Evolutionary conservation across 2,797 vertebrate genomes (phyloP).

Genomic region (Graptemys geographica): DNA sequence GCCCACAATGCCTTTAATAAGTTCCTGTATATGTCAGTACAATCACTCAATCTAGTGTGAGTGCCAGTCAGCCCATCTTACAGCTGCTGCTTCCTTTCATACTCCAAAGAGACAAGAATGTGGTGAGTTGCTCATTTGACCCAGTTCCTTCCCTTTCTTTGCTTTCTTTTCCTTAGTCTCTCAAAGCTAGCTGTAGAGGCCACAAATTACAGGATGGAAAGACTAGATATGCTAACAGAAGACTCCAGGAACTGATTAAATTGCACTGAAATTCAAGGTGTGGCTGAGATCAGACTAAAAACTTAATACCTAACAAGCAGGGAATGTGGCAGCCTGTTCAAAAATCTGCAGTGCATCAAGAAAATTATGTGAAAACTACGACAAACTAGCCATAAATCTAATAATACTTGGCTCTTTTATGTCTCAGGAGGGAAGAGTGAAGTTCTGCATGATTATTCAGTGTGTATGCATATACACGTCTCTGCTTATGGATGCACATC

Average conservation of each 20-base stretch:
- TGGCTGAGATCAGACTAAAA: neutral
- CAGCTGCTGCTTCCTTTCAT: neutral
- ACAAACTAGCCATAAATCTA: constrained; percentile 57
- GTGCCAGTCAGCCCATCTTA: neutral
- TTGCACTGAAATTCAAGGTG: neutral
- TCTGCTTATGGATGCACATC: constrained; percentile 17
- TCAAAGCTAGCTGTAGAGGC: neutral
- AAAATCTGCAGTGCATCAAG: constrained; percentile 70
- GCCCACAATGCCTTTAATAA: neutral
- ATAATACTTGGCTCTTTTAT: constrained; percentile 58
- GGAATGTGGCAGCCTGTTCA: constrained; percentile 18
- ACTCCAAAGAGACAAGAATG: neutral
- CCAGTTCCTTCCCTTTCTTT: neutral
- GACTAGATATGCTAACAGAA: neutral
- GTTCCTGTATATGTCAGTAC: neutral
- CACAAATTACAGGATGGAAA: neutral
- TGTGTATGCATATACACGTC: neutral
- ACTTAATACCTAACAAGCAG: neutral
- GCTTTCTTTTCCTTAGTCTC: neutral
- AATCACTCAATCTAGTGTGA: neutral
- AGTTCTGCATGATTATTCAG: constrained; percentile 45
- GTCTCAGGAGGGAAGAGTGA: constrained; percentile 50
- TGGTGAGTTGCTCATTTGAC: neutral
- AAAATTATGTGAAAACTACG: constrained; percentile 64
- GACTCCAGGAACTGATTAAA: neutral